A percentile compares a stretch with the other conserved stretches of the same genome.
phyloP scores from a whole-genome alignment of 2,113 vertebrate species.

The Columbina picui region DNA sequence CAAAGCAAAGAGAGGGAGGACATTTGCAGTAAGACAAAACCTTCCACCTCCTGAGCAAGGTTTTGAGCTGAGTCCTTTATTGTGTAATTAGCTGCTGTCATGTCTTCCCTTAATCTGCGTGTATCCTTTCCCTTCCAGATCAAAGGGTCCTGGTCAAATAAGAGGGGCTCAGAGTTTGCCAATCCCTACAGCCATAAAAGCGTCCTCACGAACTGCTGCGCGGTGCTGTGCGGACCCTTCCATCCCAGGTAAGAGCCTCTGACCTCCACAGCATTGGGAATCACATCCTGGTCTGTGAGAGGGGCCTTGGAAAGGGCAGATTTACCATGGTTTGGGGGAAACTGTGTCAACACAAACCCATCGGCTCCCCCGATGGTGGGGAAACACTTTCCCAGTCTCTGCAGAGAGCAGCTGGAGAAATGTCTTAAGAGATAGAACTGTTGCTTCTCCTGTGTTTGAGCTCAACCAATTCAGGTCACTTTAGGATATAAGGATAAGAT shows the following conservation, averaged over 20 bases:
- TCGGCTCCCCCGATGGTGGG: fast-evolving
- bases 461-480: neutral
- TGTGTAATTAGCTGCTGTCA: fast-evolving
- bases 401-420: neutral
- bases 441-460: neutral
- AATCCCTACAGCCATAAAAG: conserved; percentile 96
- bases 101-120: neutral
- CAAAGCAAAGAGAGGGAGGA: neutral
- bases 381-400: neutral
- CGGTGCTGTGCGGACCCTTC: conserved; percentile 91
- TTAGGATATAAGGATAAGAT: neutral
- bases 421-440: fast-evolving
- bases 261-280: fast-evolving
- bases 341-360: fast-evolving
- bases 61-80: fast-evolving
- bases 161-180: conserved; percentile 86
- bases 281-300: neutral
- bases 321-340: fast-evolving
- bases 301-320: neutral
- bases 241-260: conserved; percentile 94
- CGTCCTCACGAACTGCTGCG: conserved; percentile 92
- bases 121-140: conserved; percentile 78
- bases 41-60: neutral
- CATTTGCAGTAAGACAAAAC: neutral
- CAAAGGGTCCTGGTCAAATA: conserved; percentile 95